Evolutionary conservation across 2,888 invertebrate species (phyloP).

Genomic region (Thymelicus acteon): DNA sequence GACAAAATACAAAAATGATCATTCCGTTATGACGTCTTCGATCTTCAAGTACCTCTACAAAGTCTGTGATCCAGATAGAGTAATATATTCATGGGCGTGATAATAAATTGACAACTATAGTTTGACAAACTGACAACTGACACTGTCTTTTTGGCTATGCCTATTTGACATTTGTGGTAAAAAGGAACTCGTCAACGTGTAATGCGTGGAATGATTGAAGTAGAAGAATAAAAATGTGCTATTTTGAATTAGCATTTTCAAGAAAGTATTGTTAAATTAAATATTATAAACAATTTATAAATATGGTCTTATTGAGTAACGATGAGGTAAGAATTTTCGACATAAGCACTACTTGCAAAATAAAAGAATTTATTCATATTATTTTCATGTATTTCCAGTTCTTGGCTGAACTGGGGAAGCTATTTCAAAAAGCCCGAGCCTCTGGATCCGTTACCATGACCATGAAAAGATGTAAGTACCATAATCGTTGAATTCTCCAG

Average conservation of each 20-base stretch:
- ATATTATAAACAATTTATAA: conserved; percentile 44
- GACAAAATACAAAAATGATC: too few species aligned
- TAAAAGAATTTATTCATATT: neutral
- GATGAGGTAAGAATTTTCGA: conserved; percentile 81
- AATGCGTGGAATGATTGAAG: conserved; percentile 23
- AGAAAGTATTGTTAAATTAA: conserved; percentile 5
- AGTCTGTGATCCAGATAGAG: too few species aligned
- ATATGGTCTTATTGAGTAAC: conserved; percentile 88
- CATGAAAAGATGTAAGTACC: conserved; percentile 95
- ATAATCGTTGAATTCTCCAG: neutral
- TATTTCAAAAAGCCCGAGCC: conserved; percentile 93
- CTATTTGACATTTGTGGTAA: conserved; percentile 2
- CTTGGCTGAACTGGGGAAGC: conserved; percentile 91
- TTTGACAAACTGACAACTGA: neutral
- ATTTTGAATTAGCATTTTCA: conserved; percentile 14
- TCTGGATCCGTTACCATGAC: conserved; percentile 93
- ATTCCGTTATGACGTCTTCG: too few species aligned
- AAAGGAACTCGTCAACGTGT: conserved; percentile 32
- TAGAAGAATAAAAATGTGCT: conserved; percentile 30
- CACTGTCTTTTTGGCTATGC: neutral
- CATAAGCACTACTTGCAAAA: neutral
- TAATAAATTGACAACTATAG: too few species aligned
- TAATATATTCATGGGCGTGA: too few species aligned
- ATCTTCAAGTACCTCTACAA: too few species aligned
- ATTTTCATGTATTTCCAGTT: conserved; percentile 86